Base-by-base conservation (phyloP, 2,888 invertebrate genomes). In the Lochmaea crataegi region DNA sequence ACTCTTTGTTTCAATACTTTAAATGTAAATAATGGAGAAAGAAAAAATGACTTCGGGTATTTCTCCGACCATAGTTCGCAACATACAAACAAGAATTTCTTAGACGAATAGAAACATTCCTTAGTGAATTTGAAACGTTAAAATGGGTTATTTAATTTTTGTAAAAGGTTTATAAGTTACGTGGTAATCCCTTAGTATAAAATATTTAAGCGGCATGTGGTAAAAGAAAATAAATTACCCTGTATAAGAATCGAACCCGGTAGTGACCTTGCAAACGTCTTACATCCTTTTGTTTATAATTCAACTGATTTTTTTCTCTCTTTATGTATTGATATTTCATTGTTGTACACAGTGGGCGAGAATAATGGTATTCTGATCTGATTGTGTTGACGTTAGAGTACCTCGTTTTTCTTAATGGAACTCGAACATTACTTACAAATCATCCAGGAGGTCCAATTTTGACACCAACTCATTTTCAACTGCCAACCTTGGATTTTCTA, bases 251-350 rank as follows among this genome's bases (percentile, higher is more conserved):
- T 14, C 60, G 60, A 60, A 60, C 60, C 60, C 60, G 60, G 60
- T 14, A 60, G 32, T 60, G 60, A 60, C 60, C 60, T 60, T 60
- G 60, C 32, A 14, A 16, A 60, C 16, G 10, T 60, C 60, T 60
- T 38, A 60, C 60, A 32, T 60, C 32, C 69, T 69, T 63, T 69
- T 69, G 63, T 69, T 69, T 63, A 68, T 68, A 57, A 57, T 53
- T 57, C 66, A 67, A 58, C 41, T 67, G 66, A 18, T 56, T 67
- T 67, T 67, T 68, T 68, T 60, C 14, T 26, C 2, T 11, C 32
- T 32, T 41, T 22, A 69, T 42, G 53, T 69, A 61, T 69, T 69
- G 63, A 63, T 69, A 63, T 63, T 69, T 69, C 63, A 69, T 69
- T 69, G 69, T 56, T 32, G n/a, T 53, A 56, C 56, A 69, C 63